A percentile compares a stretch with the other conserved stretches of the same genome.
Conservation (phyloP, 2,888 invertebrate species). For the Pecten maximus region DNA sequence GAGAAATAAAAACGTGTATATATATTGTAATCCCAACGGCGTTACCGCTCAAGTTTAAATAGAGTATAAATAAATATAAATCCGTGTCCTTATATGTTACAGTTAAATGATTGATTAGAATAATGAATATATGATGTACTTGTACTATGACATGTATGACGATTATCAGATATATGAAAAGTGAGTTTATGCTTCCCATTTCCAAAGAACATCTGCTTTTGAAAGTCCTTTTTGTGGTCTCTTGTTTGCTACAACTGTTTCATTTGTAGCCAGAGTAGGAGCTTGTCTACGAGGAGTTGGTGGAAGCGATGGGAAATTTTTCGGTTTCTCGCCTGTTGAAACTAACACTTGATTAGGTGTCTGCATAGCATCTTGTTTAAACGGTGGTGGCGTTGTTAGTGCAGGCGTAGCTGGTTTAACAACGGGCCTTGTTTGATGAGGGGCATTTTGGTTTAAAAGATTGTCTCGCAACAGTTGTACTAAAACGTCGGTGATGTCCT, state of each 20-base stretch:
- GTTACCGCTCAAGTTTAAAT: background rate
- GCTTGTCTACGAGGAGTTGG: background rate
- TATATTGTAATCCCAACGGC: background rate
- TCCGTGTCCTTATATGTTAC: background rate
- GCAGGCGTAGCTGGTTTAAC: constrained; percentile 7
- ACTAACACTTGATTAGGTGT: constrained; percentile 46
- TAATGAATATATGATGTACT: background rate
- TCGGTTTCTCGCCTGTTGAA: background rate
- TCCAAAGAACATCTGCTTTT: constrained; percentile 53
- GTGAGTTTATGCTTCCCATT: constrained; percentile 46
- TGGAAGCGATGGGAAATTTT: background rate
- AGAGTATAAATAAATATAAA: background rate
- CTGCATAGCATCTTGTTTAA: constrained; percentile 43
- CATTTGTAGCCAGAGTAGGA: background rate
- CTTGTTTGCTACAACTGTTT: background rate
- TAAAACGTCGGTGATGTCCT: background rate
- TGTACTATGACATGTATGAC: background rate
- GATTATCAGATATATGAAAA: background rate
- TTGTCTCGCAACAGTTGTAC: background rate
- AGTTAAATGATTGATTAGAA: background rate
- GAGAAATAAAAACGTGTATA: background rate
- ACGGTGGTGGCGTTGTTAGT: background rate
- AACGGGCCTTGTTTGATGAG: background rate
- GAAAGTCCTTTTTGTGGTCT: constrained; percentile 35
- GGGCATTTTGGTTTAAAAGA: background rate